Conservation (phyloP, 2,888 invertebrate species). For the Dryadula phaetusa region DNA sequence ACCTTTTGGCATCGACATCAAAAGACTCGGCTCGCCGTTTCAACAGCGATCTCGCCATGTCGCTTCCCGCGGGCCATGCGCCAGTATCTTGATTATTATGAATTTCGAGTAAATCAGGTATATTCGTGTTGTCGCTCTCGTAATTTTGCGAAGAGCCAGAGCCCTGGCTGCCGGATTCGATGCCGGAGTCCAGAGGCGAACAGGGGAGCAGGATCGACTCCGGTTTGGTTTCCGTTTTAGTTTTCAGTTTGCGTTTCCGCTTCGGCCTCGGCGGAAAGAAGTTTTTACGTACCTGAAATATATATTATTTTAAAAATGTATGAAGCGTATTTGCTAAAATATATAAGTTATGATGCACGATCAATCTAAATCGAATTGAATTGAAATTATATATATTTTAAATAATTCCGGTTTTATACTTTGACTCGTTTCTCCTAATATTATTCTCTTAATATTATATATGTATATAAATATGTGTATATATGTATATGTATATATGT, state of each 20-base stretch:
- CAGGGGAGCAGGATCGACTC: conserved; percentile 51
- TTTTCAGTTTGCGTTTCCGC: conserved; percentile 71
- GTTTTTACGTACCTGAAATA: conserved; percentile 86
- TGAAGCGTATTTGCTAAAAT: too few species aligned
- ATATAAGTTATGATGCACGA: too few species aligned
- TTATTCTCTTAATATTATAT: too few species aligned
- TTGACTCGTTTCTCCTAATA: too few species aligned
- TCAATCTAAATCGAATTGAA: too few species aligned
- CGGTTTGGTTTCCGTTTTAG: conserved; percentile 46
- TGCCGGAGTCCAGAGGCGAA: conserved; percentile 64
- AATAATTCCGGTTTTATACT: too few species aligned
- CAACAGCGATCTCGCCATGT: conserved; percentile 8
- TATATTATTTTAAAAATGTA: not conserved
- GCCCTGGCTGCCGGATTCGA: conserved; percentile 51
- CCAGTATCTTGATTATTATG: conserved; percentile 61
- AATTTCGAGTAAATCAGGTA: conserved; percentile 8
- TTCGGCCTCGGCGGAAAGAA: conserved; percentile 88
- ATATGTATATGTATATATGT: too few species aligned
- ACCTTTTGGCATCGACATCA: conserved; percentile 59
- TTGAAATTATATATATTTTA: too few species aligned
- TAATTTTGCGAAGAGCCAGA: conserved; percentile 3
- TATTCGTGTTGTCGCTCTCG: conserved; percentile 1
- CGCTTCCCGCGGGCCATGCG: conserved; percentile 14
- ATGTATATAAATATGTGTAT: too few species aligned
- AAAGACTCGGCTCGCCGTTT: conserved; percentile 60